Conservation (phyloP, 1,140 invertebrate genomes). For the Drosophila paulistorum region DNA sequence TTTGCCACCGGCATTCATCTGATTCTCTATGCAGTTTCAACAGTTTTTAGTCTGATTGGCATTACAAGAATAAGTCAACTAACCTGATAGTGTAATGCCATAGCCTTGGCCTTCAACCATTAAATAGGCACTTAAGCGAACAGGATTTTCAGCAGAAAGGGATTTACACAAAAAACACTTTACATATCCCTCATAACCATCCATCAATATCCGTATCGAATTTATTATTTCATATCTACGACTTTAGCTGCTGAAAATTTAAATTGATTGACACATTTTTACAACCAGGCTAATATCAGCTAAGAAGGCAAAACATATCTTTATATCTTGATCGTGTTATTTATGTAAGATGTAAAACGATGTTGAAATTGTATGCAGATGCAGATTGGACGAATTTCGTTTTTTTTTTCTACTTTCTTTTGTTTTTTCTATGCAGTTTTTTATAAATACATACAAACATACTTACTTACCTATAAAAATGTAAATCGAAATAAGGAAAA, state of each 20-base stretch:
- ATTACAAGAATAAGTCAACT: slow-evolving; percentile 41
- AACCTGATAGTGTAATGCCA: slow-evolving; percentile 70
- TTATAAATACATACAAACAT: neutral
- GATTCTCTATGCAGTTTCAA: slow-evolving; percentile 39
- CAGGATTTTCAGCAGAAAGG: slow-evolving; percentile 25
- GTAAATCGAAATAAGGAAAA: slow-evolving; percentile 61
- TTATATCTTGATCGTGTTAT: slow-evolving; percentile 82
- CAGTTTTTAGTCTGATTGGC: slow-evolving; percentile 68
- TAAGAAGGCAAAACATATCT: slow-evolving; percentile 43
- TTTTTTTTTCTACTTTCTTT: slow-evolving; percentile 68
- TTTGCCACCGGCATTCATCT: slow-evolving; percentile 25
- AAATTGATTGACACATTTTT: slow-evolving; percentile 28
- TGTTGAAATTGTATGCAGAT: slow-evolving; percentile 65
- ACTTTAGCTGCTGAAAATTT: slow-evolving; percentile 25
- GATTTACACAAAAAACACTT: neutral
- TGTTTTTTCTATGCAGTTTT: slow-evolving; percentile 70
- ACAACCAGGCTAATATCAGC: slow-evolving; percentile 82
- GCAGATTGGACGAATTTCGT: slow-evolving; percentile 32
- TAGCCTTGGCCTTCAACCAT: slow-evolving; percentile 7
- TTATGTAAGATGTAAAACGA: slow-evolving; percentile 70
- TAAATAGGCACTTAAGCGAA: slow-evolving; percentile 27
- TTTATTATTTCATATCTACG: slow-evolving; percentile 60
- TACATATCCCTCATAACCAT: slow-evolving; percentile 49
- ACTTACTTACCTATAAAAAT: neutral
- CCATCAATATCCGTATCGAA: slow-evolving; percentile 41